phyloP scores from a whole-genome alignment of 2,888 invertebrate species.

The Drosophila austrosaltans region DNA sequence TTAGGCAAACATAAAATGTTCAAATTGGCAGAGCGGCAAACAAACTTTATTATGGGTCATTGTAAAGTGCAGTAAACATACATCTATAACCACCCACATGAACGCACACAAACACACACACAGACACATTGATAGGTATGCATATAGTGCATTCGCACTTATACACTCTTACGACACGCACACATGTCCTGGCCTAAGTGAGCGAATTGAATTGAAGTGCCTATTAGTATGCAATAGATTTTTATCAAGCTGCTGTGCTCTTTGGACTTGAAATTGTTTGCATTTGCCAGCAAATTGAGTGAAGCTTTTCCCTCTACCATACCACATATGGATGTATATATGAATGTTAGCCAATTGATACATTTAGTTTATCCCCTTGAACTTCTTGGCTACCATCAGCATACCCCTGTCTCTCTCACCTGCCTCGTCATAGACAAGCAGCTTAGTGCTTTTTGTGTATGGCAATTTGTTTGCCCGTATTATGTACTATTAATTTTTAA shows the following conservation, averaged over 20 bases:
- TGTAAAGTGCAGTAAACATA: constrained; percentile 58
- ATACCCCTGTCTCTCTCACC: neutral
- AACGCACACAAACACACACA: neutral
- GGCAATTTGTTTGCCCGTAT: constrained; percentile 52
- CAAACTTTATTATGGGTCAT: constrained; percentile 74
- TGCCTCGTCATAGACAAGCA: constrained; percentile 9
- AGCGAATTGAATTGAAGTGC: constrained; percentile 71
- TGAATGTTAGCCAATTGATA: constrained; percentile 49
- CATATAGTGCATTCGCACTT: constrained; percentile 7
- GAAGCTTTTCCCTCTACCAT: constrained; percentile 11
- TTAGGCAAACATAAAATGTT: constrained; percentile 64
- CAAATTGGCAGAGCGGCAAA: constrained; percentile 70
- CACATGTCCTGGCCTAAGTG: constrained; percentile 50
- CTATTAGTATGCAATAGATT: constrained; percentile 73
- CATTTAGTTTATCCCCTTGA: constrained; percentile 31
- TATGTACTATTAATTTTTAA: constrained; percentile 61
- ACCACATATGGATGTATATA: neutral
- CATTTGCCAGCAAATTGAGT: constrained; percentile 62
- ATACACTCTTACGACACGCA: constrained; percentile 2
- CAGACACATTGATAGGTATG: too few species aligned
- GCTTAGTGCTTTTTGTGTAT: constrained; percentile 20
- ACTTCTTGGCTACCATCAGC: neutral
- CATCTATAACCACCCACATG: constrained; percentile 22
- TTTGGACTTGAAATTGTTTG: constrained; percentile 59
- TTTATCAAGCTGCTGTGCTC: constrained; percentile 65